phyloP scores from a whole-genome alignment of 2,113 vertebrate genomes.

The Talpa occidentalis region DNA sequence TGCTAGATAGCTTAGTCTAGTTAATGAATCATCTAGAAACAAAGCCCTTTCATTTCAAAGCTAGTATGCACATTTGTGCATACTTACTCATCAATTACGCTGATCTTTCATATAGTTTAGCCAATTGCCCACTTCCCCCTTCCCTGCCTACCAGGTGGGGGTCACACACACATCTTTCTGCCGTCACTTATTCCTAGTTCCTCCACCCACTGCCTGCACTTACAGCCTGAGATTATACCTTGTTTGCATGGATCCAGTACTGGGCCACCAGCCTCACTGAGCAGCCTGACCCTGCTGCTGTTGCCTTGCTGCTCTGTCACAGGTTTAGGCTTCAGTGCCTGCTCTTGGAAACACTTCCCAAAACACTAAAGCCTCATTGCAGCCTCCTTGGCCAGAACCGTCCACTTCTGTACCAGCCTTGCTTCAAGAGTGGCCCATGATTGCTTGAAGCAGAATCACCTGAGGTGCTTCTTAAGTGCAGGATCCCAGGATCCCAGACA shows the following conservation, averaged over 20 bases:
- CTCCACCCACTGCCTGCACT: background rate
- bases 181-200: background rate
- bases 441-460: background rate
- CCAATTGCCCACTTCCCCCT: background rate
- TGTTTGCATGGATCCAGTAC: background rate
- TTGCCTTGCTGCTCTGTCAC: background rate
- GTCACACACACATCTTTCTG: too few species aligned
- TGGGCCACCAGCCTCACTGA: background rate
- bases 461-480: background rate
- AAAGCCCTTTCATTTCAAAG: background rate
- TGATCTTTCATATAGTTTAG: background rate
- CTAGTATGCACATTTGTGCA: background rate
- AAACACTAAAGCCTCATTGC: background rate
- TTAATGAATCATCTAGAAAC: background rate
- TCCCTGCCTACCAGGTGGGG: background rate
- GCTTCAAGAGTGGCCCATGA: background rate
- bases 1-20: too few species aligned
- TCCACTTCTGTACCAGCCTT: background rate
- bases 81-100: background rate
- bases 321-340: background rate
- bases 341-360: background rate
- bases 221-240: background rate
- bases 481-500: too few species aligned
- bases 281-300: background rate
- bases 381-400: background rate